Base-by-base conservation (phyloP, 2,888 invertebrate species). In the Pyrrhia umbra region DNA sequence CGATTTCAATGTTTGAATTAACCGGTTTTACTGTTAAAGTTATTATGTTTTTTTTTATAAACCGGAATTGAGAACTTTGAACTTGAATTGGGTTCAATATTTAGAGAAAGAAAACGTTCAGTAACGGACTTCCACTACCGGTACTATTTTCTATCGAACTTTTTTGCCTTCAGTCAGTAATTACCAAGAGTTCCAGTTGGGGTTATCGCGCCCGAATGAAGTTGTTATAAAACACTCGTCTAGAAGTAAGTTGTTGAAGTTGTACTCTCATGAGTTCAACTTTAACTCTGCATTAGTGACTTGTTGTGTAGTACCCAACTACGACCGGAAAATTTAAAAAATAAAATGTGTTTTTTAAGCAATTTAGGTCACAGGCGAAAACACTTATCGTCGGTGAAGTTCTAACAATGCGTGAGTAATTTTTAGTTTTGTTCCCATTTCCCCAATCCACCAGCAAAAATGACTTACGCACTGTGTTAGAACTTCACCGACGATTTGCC, bases 11-110 rank as follows among this genome's bases (percentile, higher is more conserved):
- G 54, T 68, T 60, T 52, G 54, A 45, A 51, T 62, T 39, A 60
- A 82, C 81, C 79, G 81, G 81, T 80, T 78, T 76, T 67, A 79
- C 75, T 60, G 75, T 77, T 68, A 56, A 45, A 45, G 40, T 39
- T 56, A 60, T 74, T 57, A 34, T 71, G 45, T 34, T 46, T 34
- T 23, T 57, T 57, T 73, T 77, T 40, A 47, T 52, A 50, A 54
- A 63, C 55, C 45, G 67, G 45, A 18, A 71, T 46, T 60, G 47
- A 64, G 68, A 43, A 55, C 77, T 82, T 75, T 75, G 82, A 83
- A 80, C 82, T 78, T 73, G 51, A 65, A 68, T 58, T 64, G 20
- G 43, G 43, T 30, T 25, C 4, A 39, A 59, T 9, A 23, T 21
- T 23, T 1, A 8, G 47, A 20, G 18, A 51, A 51, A 43, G 43